These are phyloP conservation scores for Canis aureus DNA, from an alignment of 2,113 vertebrate species.

Conservation along the genomic window DNA sequence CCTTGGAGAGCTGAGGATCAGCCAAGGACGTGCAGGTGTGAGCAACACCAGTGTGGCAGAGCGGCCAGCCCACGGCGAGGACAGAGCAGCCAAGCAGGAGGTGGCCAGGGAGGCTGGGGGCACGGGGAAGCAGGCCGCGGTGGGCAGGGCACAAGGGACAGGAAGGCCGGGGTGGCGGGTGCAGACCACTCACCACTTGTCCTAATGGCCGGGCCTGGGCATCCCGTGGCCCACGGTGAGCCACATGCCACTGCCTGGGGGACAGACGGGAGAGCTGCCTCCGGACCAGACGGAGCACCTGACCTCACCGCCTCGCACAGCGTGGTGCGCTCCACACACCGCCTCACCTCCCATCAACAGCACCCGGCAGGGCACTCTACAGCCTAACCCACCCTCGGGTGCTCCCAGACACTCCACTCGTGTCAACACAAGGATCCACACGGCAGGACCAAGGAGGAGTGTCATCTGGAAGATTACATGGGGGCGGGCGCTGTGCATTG, in stretches of 20 bases:
- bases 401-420: neutral
- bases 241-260: neutral
- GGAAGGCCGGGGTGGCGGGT: neutral
- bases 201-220: neutral
- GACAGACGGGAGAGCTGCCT: too few relatives aligned
- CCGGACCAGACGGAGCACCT: neutral
- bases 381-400: too few relatives aligned
- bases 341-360: neutral
- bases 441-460: rapidly evolving
- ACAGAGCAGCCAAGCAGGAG: neutral
- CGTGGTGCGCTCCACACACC: neutral
- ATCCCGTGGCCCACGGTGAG: neutral
- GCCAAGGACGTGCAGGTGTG: neutral
- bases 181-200: neutral
- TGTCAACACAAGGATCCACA: neutral
- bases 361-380: too few relatives aligned
- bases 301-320: neutral
- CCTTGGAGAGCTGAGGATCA: neutral
- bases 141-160: rapidly evolving
- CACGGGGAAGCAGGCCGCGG: neutral
- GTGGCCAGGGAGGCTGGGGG: neutral
- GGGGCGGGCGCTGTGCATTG: neutral
- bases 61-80: neutral
- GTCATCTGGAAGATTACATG: rapidly evolving
- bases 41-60: neutral